Evolutionary conservation across 1,140 invertebrate species (phyloP).

Genomic region (Zaprionus lachaisei): DNA sequence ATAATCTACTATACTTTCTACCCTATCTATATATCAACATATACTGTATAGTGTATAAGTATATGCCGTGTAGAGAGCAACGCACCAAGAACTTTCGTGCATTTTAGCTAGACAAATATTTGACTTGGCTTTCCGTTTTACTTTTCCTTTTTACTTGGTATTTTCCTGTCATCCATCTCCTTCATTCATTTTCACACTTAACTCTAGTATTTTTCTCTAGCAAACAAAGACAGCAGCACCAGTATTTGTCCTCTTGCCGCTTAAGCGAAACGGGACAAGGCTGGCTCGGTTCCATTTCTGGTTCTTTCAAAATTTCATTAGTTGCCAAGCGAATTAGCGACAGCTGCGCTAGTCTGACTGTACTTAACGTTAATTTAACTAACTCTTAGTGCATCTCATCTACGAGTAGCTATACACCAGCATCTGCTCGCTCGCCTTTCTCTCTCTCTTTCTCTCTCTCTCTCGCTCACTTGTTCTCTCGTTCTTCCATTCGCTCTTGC

Average conservation of each 20-base stretch:
- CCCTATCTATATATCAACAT: constrained; percentile 1
- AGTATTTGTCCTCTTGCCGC: neutral
- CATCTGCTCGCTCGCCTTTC: constrained; percentile 4
- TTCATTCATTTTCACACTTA: constrained; percentile 20
- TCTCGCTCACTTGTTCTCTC: neutral
- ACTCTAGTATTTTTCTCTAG: constrained; percentile 27
- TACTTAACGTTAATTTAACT: neutral
- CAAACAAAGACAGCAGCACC: constrained; percentile 16
- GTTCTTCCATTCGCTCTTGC: constrained; percentile 1
- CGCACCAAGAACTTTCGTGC: constrained; percentile 49
- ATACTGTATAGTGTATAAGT: neutral
- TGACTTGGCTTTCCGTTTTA: constrained; percentile 62
- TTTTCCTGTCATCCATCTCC: constrained; percentile 11
- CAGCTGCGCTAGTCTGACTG: neutral
- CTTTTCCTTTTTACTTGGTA: constrained; percentile 30
- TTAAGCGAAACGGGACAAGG: neutral
- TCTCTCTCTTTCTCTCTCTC: constrained; percentile 3
- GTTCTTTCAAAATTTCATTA: constrained; percentile 9
- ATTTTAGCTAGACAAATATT: constrained; percentile 77
- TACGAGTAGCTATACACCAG: constrained; percentile 2
- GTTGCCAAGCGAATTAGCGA: constrained; percentile 2
- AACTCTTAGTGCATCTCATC: neutral
- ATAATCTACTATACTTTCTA: neutral
- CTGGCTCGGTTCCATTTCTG: neutral
- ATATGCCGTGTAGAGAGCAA: constrained; percentile 8